Evolutionary conservation across 1,140 invertebrate genomes (phyloP), one percentile per base, ranked within the genome.

Genomic region (Aphaenogaster rudis): DNA sequence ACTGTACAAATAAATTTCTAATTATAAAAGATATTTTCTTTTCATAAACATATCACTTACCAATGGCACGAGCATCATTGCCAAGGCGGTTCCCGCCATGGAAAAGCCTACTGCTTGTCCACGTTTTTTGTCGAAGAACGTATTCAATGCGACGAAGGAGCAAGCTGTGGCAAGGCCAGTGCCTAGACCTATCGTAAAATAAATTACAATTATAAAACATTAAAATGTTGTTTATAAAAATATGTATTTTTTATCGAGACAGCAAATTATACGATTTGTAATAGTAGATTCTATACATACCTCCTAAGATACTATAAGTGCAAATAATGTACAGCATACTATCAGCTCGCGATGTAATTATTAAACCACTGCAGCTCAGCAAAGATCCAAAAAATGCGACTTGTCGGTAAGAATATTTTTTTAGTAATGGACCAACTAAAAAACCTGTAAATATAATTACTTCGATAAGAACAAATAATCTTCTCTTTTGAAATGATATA

Each of bases 61-160:
- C 91, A 97, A 97, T 17, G 97, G 97, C 96, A 98, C 97, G 8
- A 97, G 94, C 96, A 98, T 97, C 94, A 97, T 96, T 1, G 97
- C 97, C 74, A 97, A 95, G 3, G 97, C 97, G 0, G 97, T 97
- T 0, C 97, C 97, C 5, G 97, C 97, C 96, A 98, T 97, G 0
- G 97, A 97, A 28, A 97, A 94, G 0, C 97, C 97, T 3, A 98
- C 97, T 0, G 97, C 97, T 93, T 97, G 97, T 7, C 97, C 97
- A 15, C 97, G 96, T 91, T 97, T 97, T 92, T 97, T 96, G 33
- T 96, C 95, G 88, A 98, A 98, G 92, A 97, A 98, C 89, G 97
- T 97, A 91, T 97, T 97, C 0, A 98, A 92, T 0, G 97, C 97
- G 17, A 98, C 97, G 91, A 98, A 97, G 0, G 97, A 96, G 9